These are phyloP conservation scores for Serinus canaria DNA, from an alignment of 2,113 vertebrate species.

Conservation along the genomic window DNA sequence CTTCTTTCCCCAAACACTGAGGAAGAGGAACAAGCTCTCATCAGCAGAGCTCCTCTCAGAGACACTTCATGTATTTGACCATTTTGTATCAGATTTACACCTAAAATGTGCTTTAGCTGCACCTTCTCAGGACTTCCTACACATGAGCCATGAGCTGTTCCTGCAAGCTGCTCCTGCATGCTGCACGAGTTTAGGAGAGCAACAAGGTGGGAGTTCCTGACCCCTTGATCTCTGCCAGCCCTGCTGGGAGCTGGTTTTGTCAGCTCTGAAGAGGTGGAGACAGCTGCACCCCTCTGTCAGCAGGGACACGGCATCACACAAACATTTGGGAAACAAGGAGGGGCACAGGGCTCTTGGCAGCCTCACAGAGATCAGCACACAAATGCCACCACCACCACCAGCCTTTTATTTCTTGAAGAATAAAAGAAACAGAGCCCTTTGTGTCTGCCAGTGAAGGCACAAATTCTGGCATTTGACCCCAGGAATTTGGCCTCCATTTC, in stretches of 20 bases:
- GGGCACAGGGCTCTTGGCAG: not conserved
- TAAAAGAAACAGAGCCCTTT: constrained; percentile 51
- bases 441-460: constrained; percentile 28
- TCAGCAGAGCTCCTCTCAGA: not conserved
- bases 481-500: constrained; percentile 48
- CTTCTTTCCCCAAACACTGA: not conserved
- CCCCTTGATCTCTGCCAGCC: not conserved
- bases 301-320: not conserved
- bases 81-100: not conserved
- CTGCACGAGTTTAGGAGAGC: not conserved
- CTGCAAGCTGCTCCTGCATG: not conserved
- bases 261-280: not conserved
- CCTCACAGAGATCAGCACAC: not conserved
- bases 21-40: not conserved
- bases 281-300: not conserved
- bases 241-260: not conserved
- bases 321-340: not conserved
- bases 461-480: constrained; percentile 24
- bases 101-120: not conserved
- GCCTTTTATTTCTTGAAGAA: constrained; percentile 23
- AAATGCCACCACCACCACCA: not conserved
- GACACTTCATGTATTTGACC: not conserved
- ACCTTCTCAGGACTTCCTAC: not conserved
- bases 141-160: not conserved
- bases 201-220: not conserved